Evolutionary conservation across 2,797 vertebrate genomes (phyloP), one percentile per base, ranked within the genome.

Genomic region (Fistularia tabacaria): DNA sequence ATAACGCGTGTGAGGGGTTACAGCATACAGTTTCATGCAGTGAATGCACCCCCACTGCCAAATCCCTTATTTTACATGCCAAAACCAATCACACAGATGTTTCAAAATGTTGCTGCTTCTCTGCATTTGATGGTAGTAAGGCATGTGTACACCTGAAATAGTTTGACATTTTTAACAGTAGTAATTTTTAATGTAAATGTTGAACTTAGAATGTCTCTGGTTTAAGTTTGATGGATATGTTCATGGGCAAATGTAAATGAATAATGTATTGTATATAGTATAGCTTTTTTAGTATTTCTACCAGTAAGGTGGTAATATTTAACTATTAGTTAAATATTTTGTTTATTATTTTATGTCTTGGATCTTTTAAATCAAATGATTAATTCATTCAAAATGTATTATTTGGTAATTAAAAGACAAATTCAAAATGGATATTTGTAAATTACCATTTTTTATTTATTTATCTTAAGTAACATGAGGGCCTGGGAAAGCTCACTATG

Each of bases 31-130:
- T 87, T 90, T 79, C 87, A 82, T 74, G 66, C 71, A 84, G 79
- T 83, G 81, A 81, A 69, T 51, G 7, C 73, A 66, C 66, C 73
- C 72, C 65, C 50, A 43, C 74, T 85, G 77, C 79, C 66, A 80
- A 81, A 88, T 79, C 78, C 74, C 57, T 84, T 85, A 83, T 83
- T 88, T 87, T 82, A 79, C 69, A 81, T 74, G 82, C 88, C 85
- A 83, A 42, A 59, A 81, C 73, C 78, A 83, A 89, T 89, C 87
- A 87, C 71, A 76, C 69, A 79, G 69, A 76, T 79, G 73, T 75
- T 79, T 68, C 59, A 44, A 53, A 78, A 75, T 67, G 42, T 47
- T 65, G 59, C 50, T 59, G 54, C 61, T 65, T 39, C 0, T 7
- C 59, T 57, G 53, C 48, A 62, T 56, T 63, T 69, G 42, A 71